Percentiles rank a stretch among this genome's conserved stretches.
Conservation (phyloP, 1,140 invertebrate genomes). For the Drosophila sp. region DNA sequence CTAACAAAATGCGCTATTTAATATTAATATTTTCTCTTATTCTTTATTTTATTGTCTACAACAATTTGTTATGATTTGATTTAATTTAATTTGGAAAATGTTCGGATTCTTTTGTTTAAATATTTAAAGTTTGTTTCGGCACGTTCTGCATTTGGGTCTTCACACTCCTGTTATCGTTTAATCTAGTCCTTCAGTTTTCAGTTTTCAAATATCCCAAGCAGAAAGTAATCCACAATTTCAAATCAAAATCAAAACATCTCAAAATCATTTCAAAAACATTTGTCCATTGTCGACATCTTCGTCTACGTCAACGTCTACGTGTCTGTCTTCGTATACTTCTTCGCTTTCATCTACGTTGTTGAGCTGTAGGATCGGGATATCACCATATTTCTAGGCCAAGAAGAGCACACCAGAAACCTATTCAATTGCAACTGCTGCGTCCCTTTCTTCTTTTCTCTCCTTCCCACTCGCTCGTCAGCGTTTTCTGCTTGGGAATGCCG, state of each 20-base stretch:
- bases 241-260: conserved; percentile 15
- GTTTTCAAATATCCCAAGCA: conserved; percentile 36
- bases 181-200: conserved; percentile 29
- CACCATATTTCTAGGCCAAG: conserved; percentile 60
- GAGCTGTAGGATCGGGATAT: conserved; percentile 35
- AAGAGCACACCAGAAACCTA: conserved; percentile 42
- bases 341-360: conserved; percentile 12
- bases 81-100: neutral
- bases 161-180: conserved; percentile 25
- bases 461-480: conserved; percentile 26
- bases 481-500: conserved; percentile 77
- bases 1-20: conserved; percentile 23
- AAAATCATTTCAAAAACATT: conserved; percentile 28
- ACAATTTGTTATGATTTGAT: neutral
- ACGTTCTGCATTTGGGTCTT: conserved; percentile 33
- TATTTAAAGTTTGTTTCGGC: conserved; percentile 24
- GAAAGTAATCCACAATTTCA: conserved; percentile 18
- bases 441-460: conserved; percentile 19
- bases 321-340: neutral
- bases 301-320: neutral
- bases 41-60: neutral
- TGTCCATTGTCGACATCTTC: conserved; percentile 13
- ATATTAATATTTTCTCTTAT: conserved; percentile 8
- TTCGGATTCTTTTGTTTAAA: conserved; percentile 19
- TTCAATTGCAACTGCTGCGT: neutral